Evolutionary conservation across 1,140 invertebrate genomes (phyloP), one percentile per base, ranked within the genome.

Genomic region (Papilio xuthus): DNA sequence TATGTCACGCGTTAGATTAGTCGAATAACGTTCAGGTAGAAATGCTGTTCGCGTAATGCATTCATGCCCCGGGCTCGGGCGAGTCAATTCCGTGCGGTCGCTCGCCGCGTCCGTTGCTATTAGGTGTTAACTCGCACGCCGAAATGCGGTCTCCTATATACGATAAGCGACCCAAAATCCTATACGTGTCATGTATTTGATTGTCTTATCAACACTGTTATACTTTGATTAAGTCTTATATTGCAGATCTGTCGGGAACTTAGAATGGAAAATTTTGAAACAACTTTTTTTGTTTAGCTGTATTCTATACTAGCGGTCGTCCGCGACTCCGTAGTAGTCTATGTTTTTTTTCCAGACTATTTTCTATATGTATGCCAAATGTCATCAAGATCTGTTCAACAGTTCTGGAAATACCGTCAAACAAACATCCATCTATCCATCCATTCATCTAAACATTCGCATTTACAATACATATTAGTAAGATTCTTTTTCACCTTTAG

Each of bases 51-150:
- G 78, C 74, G 83, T 83, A 85, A 83, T 81, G 82, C 83, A 83
- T 83, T 82, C 72, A 80, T 75, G 82, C 77, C 78, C 76, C 67
- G 42, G 77, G 50, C 18, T 15, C n/a, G 1, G 50, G 73, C 47
- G 75, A 81, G 80, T 85, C 81, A 82, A 84, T 85, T 84, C 80
- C 78, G 78, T 80, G 81, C 76, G 82, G 83, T 81, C 77, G 56
- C 63, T 77, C 80, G 42, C 56, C 53, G 71, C 71, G 79, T 75
- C 60, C 75, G 56, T 72, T 63, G 78, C 42, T 78, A 63, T 78
- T 79, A 79, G 76, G 75, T 82, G 79, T 77, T 79, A 82, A 82
- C 63, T 79, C 44, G 63, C 23, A 79, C 77, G 75, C 74, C 72
- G 79, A 78, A 81, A 81, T 83, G 82, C 79, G 81, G 82, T 83